These are phyloP conservation scores for Anthonomus grandis DNA, from an alignment of 1,140 invertebrate species.

Conservation along the genomic window DNA sequence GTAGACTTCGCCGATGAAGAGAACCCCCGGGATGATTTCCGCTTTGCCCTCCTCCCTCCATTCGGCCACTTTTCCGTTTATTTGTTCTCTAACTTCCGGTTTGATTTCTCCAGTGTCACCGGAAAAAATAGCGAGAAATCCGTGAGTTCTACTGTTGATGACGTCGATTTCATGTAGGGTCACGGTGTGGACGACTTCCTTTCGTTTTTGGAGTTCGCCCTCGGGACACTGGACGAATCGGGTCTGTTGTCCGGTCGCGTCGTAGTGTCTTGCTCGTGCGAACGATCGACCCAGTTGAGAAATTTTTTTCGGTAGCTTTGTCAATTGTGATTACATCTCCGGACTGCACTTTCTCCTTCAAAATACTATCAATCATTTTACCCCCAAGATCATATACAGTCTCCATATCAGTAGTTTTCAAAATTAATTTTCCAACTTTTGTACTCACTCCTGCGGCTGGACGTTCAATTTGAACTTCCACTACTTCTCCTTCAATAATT, in stretches of 20 bases:
- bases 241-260: constrained; percentile 82
- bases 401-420: constrained; percentile 99
- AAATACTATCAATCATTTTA: constrained; percentile 97
- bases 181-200: constrained; percentile 98
- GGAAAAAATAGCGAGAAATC: constrained; percentile 95
- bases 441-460: constrained; percentile 88
- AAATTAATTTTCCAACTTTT: constrained; percentile 88
- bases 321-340: constrained; percentile 98
- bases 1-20: constrained; percentile 93
- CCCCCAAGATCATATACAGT: constrained; percentile 97
- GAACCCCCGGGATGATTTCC: constrained; percentile 94
- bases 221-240: constrained; percentile 98
- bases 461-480: constrained; percentile 94
- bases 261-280: constrained; percentile 93
- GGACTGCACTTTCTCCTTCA: constrained; percentile 95
- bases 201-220: constrained; percentile 97
- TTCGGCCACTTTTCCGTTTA: constrained; percentile 96
- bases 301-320: constrained; percentile 95
- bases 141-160: constrained; percentile 95
- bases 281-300: constrained; percentile 93
- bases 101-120: constrained; percentile 99
- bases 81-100: constrained; percentile 95
- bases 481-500: constrained; percentile 98
- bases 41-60: constrained; percentile 99
- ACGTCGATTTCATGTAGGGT: constrained; percentile 99